A percentile compares a stretch with the other conserved stretches of the same genome.
These are phyloP conservation scores for Plecotus auritus DNA, from an alignment of 2,113 vertebrate genomes.

Conservation along the genomic window DNA sequence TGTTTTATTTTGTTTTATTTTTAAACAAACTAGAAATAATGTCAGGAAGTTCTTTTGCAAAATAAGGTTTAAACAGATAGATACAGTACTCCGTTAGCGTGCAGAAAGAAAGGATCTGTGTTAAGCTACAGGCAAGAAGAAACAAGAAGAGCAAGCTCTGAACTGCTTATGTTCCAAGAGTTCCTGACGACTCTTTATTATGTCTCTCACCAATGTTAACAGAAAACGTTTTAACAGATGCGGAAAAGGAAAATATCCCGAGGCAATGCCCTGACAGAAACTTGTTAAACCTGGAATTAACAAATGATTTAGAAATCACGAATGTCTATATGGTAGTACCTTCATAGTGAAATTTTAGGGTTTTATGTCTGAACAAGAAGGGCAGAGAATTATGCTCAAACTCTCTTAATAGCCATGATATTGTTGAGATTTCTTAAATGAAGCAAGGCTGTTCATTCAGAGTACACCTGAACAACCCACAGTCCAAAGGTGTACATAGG, in stretches of 20 bases:
- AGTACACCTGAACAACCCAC: background rate
- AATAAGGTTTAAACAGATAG: background rate
- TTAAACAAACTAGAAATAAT: background rate
- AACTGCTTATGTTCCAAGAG: background rate
- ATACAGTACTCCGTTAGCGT: background rate
- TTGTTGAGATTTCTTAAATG: background rate
- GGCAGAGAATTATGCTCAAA: background rate
- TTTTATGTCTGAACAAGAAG: background rate
- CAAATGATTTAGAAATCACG: conserved; percentile 1
- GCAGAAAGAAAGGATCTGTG: background rate
- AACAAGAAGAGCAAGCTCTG: background rate
- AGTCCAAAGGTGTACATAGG: background rate
- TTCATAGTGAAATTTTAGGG: background rate
- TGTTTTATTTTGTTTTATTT: background rate
- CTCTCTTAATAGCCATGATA: background rate
- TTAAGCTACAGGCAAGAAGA: background rate
- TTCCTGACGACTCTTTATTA: background rate
- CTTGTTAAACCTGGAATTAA: conserved; percentile 6
- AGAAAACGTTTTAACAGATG: background rate
- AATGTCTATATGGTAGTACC: background rate
- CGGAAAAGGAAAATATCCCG: conserved; percentile 9
- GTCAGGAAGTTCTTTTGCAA: conserved; percentile 4
- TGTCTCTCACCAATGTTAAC: background rate
- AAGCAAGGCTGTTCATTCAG: background rate
- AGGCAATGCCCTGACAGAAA: background rate